These are phyloP conservation scores for Epinephelus cyanopodus DNA, from an alignment of 2,113 vertebrate genomes.

Conservation along the genomic window DNA sequence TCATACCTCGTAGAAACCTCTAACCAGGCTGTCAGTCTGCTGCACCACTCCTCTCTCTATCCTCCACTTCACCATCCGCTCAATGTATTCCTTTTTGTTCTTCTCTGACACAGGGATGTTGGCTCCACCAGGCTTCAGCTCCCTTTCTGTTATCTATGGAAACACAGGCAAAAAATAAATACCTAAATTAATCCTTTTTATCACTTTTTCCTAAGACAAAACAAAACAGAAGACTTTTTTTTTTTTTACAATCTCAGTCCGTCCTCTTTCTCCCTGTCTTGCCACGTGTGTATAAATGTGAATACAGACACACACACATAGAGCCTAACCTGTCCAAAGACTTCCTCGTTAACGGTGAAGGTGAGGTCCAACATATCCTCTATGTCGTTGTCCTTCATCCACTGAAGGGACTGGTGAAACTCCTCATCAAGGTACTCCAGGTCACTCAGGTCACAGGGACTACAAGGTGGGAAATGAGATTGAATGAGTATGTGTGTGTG, in stretches of 20 bases:
- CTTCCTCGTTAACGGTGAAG: conserved; percentile 95
- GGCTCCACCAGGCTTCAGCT: conserved; percentile 92
- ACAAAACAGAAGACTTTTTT: neutral
- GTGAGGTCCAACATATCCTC: conserved; percentile 95
- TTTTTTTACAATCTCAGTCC: neutral
- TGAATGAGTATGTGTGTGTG: neutral
- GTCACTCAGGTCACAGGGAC: conserved; percentile 94
- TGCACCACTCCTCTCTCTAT: conserved; percentile 94
- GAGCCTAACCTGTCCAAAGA: conserved; percentile 91
- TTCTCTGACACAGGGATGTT: conserved; percentile 94
- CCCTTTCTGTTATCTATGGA: conserved; percentile 91
- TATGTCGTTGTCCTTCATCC: conserved; percentile 97
- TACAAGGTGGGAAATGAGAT: conserved; percentile 42
- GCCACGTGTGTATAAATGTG: neutral
- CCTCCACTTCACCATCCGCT: conserved; percentile 96
- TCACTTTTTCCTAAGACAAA: neutral
- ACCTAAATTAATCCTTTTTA: neutral
- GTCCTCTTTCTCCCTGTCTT: neutral
- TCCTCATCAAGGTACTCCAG: conserved; percentile 95
- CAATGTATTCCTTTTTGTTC: conserved; percentile 96
- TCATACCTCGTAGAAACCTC: conserved; percentile 93
- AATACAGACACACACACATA: neutral
- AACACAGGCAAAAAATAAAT: neutral
- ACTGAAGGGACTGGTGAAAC: conserved; percentile 95
- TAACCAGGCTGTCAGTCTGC: conserved; percentile 93